phyloP scores from a whole-genome alignment of 2,888 invertebrate genomes.

The Busseola fusca region DNA sequence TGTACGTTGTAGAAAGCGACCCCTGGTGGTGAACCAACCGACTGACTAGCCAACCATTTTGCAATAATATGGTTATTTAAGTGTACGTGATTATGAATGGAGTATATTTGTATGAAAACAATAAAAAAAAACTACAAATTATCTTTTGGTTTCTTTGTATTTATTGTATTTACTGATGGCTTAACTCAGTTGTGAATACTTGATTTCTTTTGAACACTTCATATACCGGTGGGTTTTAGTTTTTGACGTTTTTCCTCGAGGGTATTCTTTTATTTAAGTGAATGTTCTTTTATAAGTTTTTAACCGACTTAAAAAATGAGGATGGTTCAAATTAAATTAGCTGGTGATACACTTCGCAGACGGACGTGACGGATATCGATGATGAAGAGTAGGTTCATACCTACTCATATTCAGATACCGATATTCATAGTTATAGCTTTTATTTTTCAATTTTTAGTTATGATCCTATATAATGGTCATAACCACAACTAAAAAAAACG shows the following conservation, averaged over 20 bases:
- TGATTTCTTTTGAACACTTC: not conserved
- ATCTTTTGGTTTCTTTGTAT: slow-evolving; percentile 6
- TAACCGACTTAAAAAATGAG: not conserved
- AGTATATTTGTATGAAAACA: slow-evolving; percentile 48
- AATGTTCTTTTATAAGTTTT: not conserved
- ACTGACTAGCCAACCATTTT: slow-evolving; percentile 51
- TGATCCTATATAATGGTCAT: no score
- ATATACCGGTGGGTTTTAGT: not conserved
- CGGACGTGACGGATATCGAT: not conserved
- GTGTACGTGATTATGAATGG: slow-evolving; percentile 48
- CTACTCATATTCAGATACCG: no score
- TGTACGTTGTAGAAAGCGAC: slow-evolving; percentile 45
- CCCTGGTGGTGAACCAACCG: slow-evolving; percentile 58
- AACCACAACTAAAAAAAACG: no score
- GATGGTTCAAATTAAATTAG: not conserved
- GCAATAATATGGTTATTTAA: slow-evolving; percentile 52
- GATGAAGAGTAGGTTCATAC: no score
- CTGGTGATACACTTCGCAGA: not conserved
- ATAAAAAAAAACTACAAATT: slow-evolving; percentile 37
- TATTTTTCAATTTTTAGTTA: no score
- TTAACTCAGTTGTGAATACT: not conserved
- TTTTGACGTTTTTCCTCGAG: not conserved
- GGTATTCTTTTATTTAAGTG: not conserved
- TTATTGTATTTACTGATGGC: not conserved
- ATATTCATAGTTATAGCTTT: no score